phyloP scores from a whole-genome alignment of 2,113 vertebrate species.

The Leucosticte australis region DNA sequence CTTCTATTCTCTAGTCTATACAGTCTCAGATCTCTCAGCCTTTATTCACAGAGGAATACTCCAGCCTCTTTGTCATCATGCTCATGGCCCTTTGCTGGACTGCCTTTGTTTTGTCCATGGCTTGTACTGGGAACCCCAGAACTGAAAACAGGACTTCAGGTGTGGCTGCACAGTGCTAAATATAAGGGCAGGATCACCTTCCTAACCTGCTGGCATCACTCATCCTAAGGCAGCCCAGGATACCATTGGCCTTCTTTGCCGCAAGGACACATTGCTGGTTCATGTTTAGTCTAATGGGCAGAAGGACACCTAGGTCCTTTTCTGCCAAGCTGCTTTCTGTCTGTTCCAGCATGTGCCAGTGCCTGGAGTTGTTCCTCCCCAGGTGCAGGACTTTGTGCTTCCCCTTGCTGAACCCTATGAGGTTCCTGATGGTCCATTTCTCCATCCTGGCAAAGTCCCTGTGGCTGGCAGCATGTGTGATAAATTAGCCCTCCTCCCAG shows the following conservation, averaged over 20 bases:
- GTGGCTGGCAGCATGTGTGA: not conserved
- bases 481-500: not conserved
- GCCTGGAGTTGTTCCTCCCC: not conserved
- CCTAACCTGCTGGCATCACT: not conserved
- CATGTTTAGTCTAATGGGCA: not conserved
- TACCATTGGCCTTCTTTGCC: not conserved
- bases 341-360: fast-evolving
- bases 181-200: not conserved
- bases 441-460: not conserved
- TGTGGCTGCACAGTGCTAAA: not conserved
- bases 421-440: not conserved
- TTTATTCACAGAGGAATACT: not conserved
- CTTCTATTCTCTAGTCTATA: not conserved
- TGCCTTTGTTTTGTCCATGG: not conserved
- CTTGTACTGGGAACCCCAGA: not conserved
- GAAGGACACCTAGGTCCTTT: not conserved
- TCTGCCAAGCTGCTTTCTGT: not conserved
- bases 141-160: not conserved
- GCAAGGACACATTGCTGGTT: not conserved
- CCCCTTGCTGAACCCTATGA: not conserved
- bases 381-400: not conserved
- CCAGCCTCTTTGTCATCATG: not conserved
- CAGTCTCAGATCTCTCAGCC: not conserved
- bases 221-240: not conserved
- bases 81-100: not conserved